These are phyloP conservation scores for Noctua pronuba DNA, from an alignment of 2,888 invertebrate genomes.

Conservation along the genomic window DNA sequence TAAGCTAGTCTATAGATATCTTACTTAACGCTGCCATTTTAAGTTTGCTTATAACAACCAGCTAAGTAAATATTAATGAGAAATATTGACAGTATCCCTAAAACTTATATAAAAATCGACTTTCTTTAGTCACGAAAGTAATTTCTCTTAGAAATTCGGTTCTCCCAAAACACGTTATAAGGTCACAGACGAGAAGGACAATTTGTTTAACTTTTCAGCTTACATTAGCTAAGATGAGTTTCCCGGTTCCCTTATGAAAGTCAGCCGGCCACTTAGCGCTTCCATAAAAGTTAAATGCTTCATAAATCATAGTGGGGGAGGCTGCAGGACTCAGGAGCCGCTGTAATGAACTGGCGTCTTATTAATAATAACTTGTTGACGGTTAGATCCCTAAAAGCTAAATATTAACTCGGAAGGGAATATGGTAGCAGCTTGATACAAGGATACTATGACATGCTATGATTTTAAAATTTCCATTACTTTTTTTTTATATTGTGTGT, in stretches of 20 bases:
- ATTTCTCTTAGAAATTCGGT: slow-evolving; percentile 55
- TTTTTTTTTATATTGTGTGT: background rate
- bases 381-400: slow-evolving; percentile 68
- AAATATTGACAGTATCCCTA: slow-evolving; percentile 31
- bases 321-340: slow-evolving; percentile 69
- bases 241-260: slow-evolving; percentile 81
- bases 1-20: background rate
- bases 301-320: slow-evolving; percentile 85
- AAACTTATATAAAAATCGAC: slow-evolving; percentile 52
- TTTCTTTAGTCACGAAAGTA: slow-evolving; percentile 36
- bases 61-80: slow-evolving; percentile 41
- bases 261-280: slow-evolving; percentile 85
- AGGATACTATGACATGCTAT: slow-evolving; percentile 74
- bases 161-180: slow-evolving; percentile 54
- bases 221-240: slow-evolving; percentile 85
- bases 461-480: slow-evolving; percentile 62
- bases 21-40: slow-evolving; percentile 19
- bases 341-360: slow-evolving; percentile 83
- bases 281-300: slow-evolving; percentile 88
- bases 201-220: slow-evolving; percentile 87
- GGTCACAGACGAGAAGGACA: slow-evolving; percentile 72
- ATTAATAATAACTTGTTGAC: slow-evolving; percentile 79
- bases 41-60: slow-evolving; percentile 14
- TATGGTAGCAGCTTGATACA: slow-evolving; percentile 66
- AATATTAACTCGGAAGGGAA: slow-evolving; percentile 59